Evolutionary conservation across 2,797 vertebrate species (phyloP).

Genomic region (Sparus aurata): DNA sequence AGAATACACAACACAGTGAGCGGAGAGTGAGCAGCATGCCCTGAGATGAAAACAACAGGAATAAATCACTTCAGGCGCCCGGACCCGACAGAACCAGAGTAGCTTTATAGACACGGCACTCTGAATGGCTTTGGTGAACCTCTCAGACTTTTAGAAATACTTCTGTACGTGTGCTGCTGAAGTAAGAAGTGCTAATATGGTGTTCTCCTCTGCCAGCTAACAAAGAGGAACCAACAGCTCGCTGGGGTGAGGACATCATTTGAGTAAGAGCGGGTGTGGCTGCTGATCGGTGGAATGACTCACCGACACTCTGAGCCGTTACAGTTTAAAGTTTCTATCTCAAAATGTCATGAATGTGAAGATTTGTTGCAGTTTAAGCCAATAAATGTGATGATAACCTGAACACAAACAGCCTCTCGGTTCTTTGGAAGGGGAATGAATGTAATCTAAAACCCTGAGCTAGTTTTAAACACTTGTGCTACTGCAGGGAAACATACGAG

Average conservation of each 20-base stretch:
- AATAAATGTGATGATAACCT: background rate
- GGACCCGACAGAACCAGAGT: slow-evolving; percentile 33
- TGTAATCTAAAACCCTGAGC: slow-evolving; percentile 59
- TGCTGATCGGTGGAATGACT: slow-evolving; percentile 50
- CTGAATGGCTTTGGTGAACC: slow-evolving; percentile 54
- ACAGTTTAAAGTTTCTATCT: slow-evolving; percentile 29
- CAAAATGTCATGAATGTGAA: background rate
- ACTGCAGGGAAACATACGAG: slow-evolving; percentile 8
- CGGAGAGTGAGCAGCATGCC: slow-evolving; percentile 68
- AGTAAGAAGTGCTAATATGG: slow-evolving; percentile 76
- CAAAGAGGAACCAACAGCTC: slow-evolving; percentile 66
- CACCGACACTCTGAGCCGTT: slow-evolving; percentile 42
- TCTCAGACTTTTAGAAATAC: slow-evolving; percentile 22
- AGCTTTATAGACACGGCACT: slow-evolving; percentile 40
- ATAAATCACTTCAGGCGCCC: slow-evolving; percentile 40
- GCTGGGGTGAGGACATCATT: slow-evolving; percentile 50
- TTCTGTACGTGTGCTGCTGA: slow-evolving; percentile 28
- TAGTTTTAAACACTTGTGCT: slow-evolving; percentile 31
- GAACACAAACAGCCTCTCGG: background rate
- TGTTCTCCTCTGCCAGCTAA: slow-evolving; percentile 31
- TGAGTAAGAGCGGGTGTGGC: slow-evolving; percentile 68
- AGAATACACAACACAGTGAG: slow-evolving; percentile 57
- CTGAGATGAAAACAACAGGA: slow-evolving; percentile 76
- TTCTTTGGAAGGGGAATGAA: background rate
- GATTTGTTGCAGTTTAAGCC: background rate